Conservation (phyloP, 2,797 vertebrate genomes). For the Artibeus lituratus region DNA sequence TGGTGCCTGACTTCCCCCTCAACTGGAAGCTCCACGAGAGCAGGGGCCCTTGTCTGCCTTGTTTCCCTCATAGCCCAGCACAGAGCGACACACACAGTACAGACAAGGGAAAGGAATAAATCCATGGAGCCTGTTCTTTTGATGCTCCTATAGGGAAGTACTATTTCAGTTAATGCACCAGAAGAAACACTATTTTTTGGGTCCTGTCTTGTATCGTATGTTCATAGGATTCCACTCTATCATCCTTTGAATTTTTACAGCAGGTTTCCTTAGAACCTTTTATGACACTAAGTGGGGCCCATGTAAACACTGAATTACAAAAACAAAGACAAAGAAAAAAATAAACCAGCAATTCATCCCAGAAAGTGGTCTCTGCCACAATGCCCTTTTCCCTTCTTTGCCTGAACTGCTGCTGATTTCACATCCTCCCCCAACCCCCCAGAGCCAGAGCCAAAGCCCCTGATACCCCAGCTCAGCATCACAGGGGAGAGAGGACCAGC, state of each 20-base stretch:
- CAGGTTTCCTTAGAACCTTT: neutral
- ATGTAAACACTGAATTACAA: neutral
- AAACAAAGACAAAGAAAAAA: neutral
- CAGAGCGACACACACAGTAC: neutral
- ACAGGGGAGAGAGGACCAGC: neutral
- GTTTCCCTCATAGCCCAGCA: neutral
- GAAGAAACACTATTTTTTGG: neutral
- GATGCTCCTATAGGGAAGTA: neutral
- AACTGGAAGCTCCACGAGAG: neutral
- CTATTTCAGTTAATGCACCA: neutral
- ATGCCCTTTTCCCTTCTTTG: neutral
- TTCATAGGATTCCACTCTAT: neutral
- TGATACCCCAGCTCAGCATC: neutral
- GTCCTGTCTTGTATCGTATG: neutral
- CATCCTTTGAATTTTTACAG: neutral
- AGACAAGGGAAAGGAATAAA: fast-evolving
- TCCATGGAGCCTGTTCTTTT: too few relatives aligned
- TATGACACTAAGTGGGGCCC: neutral
- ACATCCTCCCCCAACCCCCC: neutral
- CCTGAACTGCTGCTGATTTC: neutral
- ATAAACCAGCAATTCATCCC: neutral
- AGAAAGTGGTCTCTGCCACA: neutral
- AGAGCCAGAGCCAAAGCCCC: neutral
- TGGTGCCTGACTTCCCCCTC: neutral
- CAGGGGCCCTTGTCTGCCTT: neutral